Evolutionary conservation across 2,797 vertebrate species (phyloP).

Genomic region (Pangasius mekongensis): DNA sequence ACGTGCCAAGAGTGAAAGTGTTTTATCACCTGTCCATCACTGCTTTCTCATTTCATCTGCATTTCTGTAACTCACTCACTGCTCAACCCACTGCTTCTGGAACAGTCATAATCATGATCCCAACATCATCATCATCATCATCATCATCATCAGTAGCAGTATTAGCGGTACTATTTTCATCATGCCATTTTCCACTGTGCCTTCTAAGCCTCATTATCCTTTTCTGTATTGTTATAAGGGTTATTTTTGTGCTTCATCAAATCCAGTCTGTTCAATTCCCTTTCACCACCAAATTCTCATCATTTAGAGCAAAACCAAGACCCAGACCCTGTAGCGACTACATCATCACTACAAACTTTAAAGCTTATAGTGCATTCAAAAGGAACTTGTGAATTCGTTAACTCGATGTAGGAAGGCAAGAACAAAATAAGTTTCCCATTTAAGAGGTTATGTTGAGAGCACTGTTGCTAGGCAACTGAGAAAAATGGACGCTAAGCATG

Average conservation of each 20-base stretch:
- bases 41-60: not conserved
- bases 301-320: not conserved
- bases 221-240: not conserved
- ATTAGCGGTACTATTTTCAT: not conserved
- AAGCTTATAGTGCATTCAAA: not conserved
- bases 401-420: not conserved
- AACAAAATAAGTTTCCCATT: slow-evolving; percentile 2
- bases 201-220: not conserved
- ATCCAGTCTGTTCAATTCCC: not conserved
- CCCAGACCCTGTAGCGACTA: not conserved
- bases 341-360: slow-evolving; percentile 4
- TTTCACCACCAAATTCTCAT: not conserved
- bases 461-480: not conserved
- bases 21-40: slow-evolving; percentile 15
- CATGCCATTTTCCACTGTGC: not conserved
- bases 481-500: not conserved
- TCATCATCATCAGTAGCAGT: not conserved
- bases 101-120: slow-evolving; percentile 7
- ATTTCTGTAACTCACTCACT: not conserved
- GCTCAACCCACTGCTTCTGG: not conserved
- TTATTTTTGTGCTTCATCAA: slow-evolving; percentile 9
- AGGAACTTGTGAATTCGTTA: slow-evolving; percentile 15
- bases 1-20: slow-evolving; percentile 6
- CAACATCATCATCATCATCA: not conserved
- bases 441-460: not conserved